These are phyloP conservation scores for Zaprionus gabonicus DNA, from an alignment of 1,140 invertebrate species.

Conservation along the genomic window DNA sequence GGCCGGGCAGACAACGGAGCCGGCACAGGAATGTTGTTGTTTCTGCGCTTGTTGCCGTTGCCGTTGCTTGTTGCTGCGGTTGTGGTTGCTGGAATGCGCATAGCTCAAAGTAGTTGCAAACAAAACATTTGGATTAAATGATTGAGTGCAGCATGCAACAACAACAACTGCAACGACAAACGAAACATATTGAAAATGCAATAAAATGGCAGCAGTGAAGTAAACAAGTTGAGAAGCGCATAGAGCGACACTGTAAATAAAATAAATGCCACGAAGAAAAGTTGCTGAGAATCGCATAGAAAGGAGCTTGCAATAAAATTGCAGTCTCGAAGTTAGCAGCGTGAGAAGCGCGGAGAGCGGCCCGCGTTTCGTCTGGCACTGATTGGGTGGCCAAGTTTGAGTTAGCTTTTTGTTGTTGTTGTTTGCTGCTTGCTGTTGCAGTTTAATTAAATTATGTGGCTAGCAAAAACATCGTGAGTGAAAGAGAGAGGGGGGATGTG, in stretches of 20 bases:
- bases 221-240: slow-evolving; percentile 32
- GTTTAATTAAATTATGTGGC: slow-evolving; percentile 70
- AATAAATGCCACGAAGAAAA: background rate
- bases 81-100: slow-evolving; percentile 55
- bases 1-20: background rate
- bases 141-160: slow-evolving; percentile 67
- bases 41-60: slow-evolving; percentile 47
- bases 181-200: slow-evolving; percentile 36
- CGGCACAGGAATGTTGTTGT: slow-evolving; percentile 66
- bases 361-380: slow-evolving; percentile 14
- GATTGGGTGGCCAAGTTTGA: slow-evolving; percentile 26
- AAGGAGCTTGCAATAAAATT: slow-evolving; percentile 1
- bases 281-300: slow-evolving; percentile 7
- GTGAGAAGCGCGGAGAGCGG: slow-evolving; percentile 21
- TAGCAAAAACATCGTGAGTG: slow-evolving; percentile 25
- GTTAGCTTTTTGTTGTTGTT: background rate
- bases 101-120: slow-evolving; percentile 62
- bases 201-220: slow-evolving; percentile 18
- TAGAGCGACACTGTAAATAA: slow-evolving; percentile 22
- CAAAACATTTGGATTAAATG: slow-evolving; percentile 61
- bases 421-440: slow-evolving; percentile 8
- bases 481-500: too few relatives aligned
- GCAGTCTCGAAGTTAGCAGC: background rate
- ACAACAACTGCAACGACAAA: slow-evolving; percentile 12
- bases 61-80: slow-evolving; percentile 15